phyloP scores from a whole-genome alignment of 1,140 invertebrate genomes.

The Patella vulgata region DNA sequence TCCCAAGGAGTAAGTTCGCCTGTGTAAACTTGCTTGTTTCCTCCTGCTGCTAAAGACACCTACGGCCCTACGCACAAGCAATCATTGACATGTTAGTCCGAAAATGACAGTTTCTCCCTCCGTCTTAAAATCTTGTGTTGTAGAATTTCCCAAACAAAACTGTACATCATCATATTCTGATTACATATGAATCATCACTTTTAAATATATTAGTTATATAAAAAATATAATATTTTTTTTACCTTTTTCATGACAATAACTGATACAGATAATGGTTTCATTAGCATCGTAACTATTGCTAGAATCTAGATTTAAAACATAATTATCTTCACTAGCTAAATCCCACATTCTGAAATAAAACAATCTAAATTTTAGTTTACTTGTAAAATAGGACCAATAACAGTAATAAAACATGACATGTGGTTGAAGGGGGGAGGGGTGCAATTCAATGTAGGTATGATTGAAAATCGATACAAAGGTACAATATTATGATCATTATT shows the following conservation, averaged over 20 bases:
- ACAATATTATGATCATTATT: background rate
- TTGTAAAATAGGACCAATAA: too few relatives aligned
- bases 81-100: too few relatives aligned
- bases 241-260: conserved; percentile 73
- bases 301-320: conserved; percentile 75
- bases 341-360: conserved; percentile 83
- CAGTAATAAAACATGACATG: background rate
- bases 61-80: too few relatives aligned
- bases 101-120: too few relatives aligned
- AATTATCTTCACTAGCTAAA: conserved; percentile 91
- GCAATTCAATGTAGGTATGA: background rate
- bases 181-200: too few relatives aligned
- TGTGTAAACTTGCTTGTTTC: too few relatives aligned
- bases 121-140: too few relatives aligned
- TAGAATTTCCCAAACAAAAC: too few relatives aligned
- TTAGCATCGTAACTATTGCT: conserved; percentile 62
- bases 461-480: background rate
- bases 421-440: background rate
- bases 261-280: conserved; percentile 80
- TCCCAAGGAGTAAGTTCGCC: too few relatives aligned
- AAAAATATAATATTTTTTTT: background rate
- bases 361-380: background rate
- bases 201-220: too few relatives aligned
- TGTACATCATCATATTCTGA: too few relatives aligned
- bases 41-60: too few relatives aligned